Conservation (phyloP, 2,113 vertebrate species). For the Irena cyanogastra region DNA sequence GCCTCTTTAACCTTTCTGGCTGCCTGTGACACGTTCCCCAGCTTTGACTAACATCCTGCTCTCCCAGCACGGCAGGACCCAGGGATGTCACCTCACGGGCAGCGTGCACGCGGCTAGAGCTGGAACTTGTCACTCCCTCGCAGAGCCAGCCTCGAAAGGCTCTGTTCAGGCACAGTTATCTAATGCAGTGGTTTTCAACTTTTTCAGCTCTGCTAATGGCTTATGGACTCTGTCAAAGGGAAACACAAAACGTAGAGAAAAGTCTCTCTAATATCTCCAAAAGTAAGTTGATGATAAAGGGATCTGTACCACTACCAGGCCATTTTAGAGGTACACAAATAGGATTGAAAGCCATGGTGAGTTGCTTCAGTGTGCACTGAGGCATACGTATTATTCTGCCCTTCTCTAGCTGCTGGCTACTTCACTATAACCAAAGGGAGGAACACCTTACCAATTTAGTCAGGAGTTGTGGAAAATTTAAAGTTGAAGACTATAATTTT, state of each 20-base stretch:
- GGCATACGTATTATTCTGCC: background rate
- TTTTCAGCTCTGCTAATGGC: background rate
- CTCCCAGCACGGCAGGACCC: background rate
- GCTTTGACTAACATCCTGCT: background rate
- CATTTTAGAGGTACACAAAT: background rate
- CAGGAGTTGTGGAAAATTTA: background rate
- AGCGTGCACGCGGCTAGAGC: rapidly evolving
- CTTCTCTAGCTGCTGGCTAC: background rate
- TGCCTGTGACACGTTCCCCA: background rate
- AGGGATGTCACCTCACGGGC: background rate
- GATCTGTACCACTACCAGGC: background rate
- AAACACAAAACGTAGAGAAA: background rate
- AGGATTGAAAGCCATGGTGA: background rate
- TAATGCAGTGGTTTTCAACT: background rate
- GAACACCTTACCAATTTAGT: background rate
- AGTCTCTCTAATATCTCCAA: background rate
- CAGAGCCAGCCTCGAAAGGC: background rate
- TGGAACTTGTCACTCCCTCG: background rate
- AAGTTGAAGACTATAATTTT: background rate
- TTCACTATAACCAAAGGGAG: background rate
- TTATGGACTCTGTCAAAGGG: background rate
- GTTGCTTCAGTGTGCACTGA: background rate
- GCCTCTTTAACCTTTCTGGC: background rate
- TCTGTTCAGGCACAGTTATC: background rate
- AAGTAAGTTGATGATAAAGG: background rate